Evolutionary conservation across 2,113 vertebrate species (phyloP).

Genomic region (Rhabdomys dilectus): DNA sequence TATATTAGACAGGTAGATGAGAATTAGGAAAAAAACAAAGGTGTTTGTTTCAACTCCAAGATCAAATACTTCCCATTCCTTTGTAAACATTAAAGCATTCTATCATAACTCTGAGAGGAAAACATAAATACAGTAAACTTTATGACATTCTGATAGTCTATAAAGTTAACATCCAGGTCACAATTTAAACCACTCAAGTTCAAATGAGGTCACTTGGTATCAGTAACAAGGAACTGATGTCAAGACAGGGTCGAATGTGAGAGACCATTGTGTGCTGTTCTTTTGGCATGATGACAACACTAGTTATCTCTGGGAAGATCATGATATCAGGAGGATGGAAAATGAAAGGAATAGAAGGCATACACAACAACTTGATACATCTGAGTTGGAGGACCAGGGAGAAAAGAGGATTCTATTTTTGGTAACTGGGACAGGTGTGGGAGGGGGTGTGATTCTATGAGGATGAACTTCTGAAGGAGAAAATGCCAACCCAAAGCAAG

Average conservation of each 20-base stretch:
- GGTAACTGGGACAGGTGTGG: not conserved
- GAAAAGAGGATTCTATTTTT: conserved; percentile 22
- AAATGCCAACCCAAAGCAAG: conserved; percentile 30
- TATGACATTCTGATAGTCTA: not conserved
- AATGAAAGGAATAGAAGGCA: conserved; percentile 18
- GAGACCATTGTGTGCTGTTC: not conserved
- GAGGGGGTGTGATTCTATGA: not conserved
- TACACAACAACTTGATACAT: not conserved
- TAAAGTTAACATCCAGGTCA: not conserved
- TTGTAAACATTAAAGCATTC: not conserved
- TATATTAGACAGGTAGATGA: not conserved
- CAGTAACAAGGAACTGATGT: not conserved
- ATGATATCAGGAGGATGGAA: not conserved
- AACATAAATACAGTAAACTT: not conserved
- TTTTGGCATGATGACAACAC: not conserved
- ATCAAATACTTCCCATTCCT: not conserved
- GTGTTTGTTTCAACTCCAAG: not conserved
- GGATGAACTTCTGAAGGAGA: not conserved
- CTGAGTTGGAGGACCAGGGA: not conserved
- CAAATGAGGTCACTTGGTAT: not conserved
- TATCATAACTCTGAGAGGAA: not conserved
- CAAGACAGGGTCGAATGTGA: not conserved
- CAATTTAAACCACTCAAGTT: not conserved
- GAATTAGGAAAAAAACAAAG: not conserved
- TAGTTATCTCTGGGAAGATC: not conserved